Conservation (phyloP, 2,113 vertebrate genomes). For the Electrona antarctica region DNA sequence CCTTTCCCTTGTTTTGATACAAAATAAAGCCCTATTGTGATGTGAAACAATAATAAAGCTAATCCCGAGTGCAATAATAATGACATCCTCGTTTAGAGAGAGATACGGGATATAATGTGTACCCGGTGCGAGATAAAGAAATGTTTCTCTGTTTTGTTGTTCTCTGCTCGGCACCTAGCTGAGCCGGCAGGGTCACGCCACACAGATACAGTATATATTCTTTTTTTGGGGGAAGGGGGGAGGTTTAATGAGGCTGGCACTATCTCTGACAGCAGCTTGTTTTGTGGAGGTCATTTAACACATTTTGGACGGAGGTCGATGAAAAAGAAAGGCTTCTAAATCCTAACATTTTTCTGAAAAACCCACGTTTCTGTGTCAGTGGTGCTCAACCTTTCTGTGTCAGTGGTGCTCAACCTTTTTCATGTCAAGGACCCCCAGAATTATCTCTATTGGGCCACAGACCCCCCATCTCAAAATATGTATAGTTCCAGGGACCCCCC, state of each 20-base stretch:
- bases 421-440: too few relatives aligned
- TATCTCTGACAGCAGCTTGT: conserved; percentile 25
- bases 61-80: too few relatives aligned
- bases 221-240: too few relatives aligned
- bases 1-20: conserved; percentile 16
- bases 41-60: conserved; percentile 2
- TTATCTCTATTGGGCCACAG: too few relatives aligned
- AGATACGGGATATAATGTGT: conserved; percentile 1
- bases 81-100: conserved; percentile 26
- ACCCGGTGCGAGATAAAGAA: neutral
- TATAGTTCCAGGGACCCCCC: too few relatives aligned
- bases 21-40: neutral
- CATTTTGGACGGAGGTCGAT: too few relatives aligned
- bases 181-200: conserved; percentile 37
- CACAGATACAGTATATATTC: conserved; percentile 14
- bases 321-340: too few relatives aligned
- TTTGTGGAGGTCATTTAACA: conserved; percentile 37
- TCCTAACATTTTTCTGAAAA: too few relatives aligned
- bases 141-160: neutral
- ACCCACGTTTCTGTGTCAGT: too few relatives aligned
- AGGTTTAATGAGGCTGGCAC: conserved; percentile 41
- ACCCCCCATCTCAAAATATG: too few relatives aligned
- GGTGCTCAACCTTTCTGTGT: too few relatives aligned
- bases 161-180: conserved; percentile 10
- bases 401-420: too few relatives aligned